phyloP scores from a whole-genome alignment of 2,888 invertebrate genomes.

The Nebria brevicollis region DNA sequence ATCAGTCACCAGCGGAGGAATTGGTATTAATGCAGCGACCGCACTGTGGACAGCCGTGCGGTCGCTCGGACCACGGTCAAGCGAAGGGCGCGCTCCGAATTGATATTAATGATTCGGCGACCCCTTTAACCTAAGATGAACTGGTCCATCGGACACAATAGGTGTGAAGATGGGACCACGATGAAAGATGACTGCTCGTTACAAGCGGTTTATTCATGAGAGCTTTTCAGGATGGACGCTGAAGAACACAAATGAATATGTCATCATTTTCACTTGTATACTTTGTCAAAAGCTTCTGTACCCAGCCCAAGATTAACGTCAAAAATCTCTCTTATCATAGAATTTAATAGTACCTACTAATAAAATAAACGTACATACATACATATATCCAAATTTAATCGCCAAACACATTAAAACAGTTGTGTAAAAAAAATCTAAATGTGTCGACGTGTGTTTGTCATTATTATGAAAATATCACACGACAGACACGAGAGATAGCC shows the following conservation, averaged over 20 bases:
- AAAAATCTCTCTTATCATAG: neutral
- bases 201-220: conserved; percentile 43
- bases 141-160: conserved; percentile 33
- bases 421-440: neutral
- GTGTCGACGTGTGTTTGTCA: neutral
- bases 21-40: conserved; percentile 64
- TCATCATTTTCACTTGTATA: conserved; percentile 25
- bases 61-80: conserved; percentile 15
- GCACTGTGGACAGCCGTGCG: conserved; percentile 59
- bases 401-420: neutral
- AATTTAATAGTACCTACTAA: no score
- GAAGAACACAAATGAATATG: conserved; percentile 35
- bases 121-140: conserved; percentile 30
- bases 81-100: conserved; percentile 57
- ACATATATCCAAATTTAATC: neutral
- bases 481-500: neutral
- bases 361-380: no score
- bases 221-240: conserved; percentile 20
- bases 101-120: conserved; percentile 61
- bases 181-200: conserved; percentile 44
- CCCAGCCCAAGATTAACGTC: neutral
- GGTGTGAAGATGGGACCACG: conserved; percentile 13
- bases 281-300: no score
- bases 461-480: conserved; percentile 1
- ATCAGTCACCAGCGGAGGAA: conserved; percentile 61